Conservation (phyloP, 2,113 vertebrate species). For the Perca flavescens region DNA sequence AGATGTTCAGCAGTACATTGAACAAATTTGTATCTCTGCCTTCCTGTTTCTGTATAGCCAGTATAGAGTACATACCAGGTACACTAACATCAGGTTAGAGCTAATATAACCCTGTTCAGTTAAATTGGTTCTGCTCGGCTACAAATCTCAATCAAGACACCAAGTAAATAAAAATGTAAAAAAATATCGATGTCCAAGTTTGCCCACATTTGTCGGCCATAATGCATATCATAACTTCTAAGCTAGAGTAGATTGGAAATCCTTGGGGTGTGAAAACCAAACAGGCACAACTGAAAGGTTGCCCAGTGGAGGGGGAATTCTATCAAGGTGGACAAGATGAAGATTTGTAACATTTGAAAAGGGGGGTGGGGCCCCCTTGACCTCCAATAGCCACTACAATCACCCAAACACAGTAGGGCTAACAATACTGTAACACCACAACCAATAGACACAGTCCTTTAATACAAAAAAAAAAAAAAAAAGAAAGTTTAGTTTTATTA, state of each 20-base stretch:
- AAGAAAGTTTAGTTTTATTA: conserved; percentile 6
- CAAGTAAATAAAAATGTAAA: conserved; percentile 47
- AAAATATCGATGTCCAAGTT: conserved; percentile 49
- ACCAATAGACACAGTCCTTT: conserved; percentile 22
- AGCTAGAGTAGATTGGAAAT: conserved; percentile 82
- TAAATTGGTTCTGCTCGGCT: conserved; percentile 26
- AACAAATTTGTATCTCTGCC: conserved; percentile 16
- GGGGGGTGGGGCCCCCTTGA: conserved; percentile 58
- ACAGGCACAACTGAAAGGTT: conserved; percentile 79
- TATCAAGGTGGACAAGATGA: conserved; percentile 83
- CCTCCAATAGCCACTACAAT: conserved; percentile 61
- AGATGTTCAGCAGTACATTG: conserved; percentile 8
- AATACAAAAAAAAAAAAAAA: background rate
- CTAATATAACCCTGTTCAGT: conserved; percentile 17
- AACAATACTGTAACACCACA: conserved; percentile 33
- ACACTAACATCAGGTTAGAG: conserved; percentile 7
- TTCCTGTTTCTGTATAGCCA: conserved; percentile 6
- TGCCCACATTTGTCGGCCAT: conserved; percentile 68
- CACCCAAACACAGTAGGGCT: conserved; percentile 46
- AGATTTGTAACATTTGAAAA: conserved; percentile 79
- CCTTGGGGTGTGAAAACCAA: conserved; percentile 83
- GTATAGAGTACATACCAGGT: background rate
- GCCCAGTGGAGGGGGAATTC: conserved; percentile 81
- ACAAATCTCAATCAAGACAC: conserved; percentile 73
- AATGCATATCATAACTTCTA: conserved; percentile 82